Conservation (phyloP, 2,888 invertebrate genomes). For the Crocallis elinguaria region DNA sequence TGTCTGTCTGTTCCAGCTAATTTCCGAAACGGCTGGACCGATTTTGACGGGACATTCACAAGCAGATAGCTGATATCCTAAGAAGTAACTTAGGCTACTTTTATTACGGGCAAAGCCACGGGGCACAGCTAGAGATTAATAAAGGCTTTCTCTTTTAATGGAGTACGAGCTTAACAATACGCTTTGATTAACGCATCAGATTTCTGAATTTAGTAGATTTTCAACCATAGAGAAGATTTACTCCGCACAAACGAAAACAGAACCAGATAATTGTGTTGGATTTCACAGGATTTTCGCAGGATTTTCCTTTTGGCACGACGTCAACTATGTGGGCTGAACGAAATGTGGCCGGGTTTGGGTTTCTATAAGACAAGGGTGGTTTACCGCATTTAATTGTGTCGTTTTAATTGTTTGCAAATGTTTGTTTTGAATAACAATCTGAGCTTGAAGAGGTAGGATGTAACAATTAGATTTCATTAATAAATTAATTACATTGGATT, state of each 20-base stretch:
- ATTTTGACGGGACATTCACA: too few species aligned
- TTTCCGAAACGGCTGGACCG: too few species aligned
- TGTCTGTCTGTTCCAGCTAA: too few species aligned
- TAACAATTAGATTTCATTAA: neutral
- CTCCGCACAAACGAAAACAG: neutral
- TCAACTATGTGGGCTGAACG: constrained; percentile 11
- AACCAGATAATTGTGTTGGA: constrained; percentile 1
- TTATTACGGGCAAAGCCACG: too few species aligned
- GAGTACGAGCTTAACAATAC: too few species aligned
- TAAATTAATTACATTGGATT: too few species aligned
- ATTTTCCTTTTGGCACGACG: constrained; percentile 14
- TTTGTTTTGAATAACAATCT: constrained; percentile 21
- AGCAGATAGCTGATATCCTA: too few species aligned
- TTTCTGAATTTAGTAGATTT: neutral
- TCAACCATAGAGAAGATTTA: neutral
- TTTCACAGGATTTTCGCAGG: constrained; percentile 1
- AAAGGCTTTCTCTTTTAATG: too few species aligned
- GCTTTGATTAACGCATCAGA: neutral
- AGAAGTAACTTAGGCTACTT: too few species aligned
- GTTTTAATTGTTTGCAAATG: constrained; percentile 17
- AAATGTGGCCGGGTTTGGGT: constrained; percentile 14
- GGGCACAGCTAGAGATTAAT: too few species aligned
- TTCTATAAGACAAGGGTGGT: constrained; percentile 18
- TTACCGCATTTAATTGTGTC: constrained; percentile 21
- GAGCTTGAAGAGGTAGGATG: neutral